These are phyloP conservation scores for Acanthurus lineatus DNA, from an alignment of 2,797 vertebrate genomes.

Conservation along the genomic window DNA sequence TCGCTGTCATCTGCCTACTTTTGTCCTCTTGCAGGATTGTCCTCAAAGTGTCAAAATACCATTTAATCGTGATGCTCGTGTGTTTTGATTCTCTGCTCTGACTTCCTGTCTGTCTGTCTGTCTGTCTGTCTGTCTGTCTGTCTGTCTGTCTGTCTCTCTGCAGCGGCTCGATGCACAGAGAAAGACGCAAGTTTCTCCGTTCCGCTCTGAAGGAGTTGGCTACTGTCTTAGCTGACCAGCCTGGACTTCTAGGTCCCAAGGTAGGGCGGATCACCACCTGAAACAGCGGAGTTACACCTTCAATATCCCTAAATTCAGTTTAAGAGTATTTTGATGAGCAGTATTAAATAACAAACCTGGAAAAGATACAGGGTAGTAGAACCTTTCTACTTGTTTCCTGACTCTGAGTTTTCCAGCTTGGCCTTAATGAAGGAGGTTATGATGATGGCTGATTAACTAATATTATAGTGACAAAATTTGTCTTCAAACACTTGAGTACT, in stretches of 20 bases:
- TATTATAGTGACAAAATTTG: background rate
- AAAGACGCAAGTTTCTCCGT: constrained; percentile 96
- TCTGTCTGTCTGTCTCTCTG: constrained; percentile 27
- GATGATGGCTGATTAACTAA: no score
- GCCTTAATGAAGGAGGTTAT: background rate
- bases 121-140: constrained; percentile 26
- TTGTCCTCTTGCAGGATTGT: constrained; percentile 60
- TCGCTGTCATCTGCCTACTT: constrained; percentile 51
- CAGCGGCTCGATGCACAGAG: constrained; percentile 97
- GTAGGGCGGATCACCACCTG: constrained; percentile 74
- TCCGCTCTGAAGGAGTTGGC: constrained; percentile 97
- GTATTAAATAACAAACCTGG: no score
- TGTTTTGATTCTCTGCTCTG: constrained; percentile 43
- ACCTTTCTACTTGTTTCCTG: no score
- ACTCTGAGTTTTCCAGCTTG: background rate
- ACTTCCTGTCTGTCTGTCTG: constrained; percentile 1
- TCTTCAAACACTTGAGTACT: background rate
- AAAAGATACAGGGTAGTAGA: no score
- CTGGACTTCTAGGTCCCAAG: constrained; percentile 96
- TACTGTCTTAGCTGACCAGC: constrained; percentile 97
- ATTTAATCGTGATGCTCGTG: constrained; percentile 38
- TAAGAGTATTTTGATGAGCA: constrained; percentile 71
- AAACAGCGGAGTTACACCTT: constrained; percentile 71
- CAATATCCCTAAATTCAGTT: constrained; percentile 81
- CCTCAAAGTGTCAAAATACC: constrained; percentile 71